phyloP scores from a whole-genome alignment of 2,888 invertebrate genomes.

The Trissolcus japonicus region DNA sequence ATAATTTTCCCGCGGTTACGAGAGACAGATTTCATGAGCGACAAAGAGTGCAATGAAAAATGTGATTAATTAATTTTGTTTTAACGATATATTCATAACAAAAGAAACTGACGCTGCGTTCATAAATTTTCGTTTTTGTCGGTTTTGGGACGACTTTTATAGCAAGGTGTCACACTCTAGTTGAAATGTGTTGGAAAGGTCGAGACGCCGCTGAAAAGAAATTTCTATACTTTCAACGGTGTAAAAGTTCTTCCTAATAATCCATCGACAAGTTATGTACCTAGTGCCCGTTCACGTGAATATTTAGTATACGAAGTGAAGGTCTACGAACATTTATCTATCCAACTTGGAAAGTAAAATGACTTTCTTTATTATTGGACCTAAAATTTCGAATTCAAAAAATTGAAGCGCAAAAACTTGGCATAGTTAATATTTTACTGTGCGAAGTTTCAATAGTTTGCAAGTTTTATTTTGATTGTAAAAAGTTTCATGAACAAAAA shows the following conservation, averaged over 20 bases:
- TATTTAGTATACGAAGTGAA: slow-evolving; percentile 6
- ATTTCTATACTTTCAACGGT: slow-evolving; percentile 57
- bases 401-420: not conserved
- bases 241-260: slow-evolving; percentile 58
- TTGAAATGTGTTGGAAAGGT: slow-evolving; percentile 56
- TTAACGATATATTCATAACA: slow-evolving; percentile 7
- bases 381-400: not conserved
- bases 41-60: not conserved
- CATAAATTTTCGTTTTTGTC: slow-evolving; percentile 22
- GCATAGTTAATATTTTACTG: not conserved
- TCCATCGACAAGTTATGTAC: slow-evolving; percentile 54
- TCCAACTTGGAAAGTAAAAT: not conserved
- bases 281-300: slow-evolving; percentile 47
- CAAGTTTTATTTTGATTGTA: slow-evolving; percentile 2
- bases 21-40: not conserved
- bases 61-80: slow-evolving; percentile 3
- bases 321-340: too few species aligned
- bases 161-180: slow-evolving; percentile 54
- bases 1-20: not conserved
- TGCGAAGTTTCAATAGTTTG: not conserved
- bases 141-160: slow-evolving; percentile 37
- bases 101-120: not conserved
- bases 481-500: not conserved
- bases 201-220: slow-evolving; percentile 46
- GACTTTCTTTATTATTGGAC: not conserved